These are phyloP conservation scores for Ctenoplectra terminalis DNA, from an alignment of 1,140 invertebrate species.

Conservation along the genomic window DNA sequence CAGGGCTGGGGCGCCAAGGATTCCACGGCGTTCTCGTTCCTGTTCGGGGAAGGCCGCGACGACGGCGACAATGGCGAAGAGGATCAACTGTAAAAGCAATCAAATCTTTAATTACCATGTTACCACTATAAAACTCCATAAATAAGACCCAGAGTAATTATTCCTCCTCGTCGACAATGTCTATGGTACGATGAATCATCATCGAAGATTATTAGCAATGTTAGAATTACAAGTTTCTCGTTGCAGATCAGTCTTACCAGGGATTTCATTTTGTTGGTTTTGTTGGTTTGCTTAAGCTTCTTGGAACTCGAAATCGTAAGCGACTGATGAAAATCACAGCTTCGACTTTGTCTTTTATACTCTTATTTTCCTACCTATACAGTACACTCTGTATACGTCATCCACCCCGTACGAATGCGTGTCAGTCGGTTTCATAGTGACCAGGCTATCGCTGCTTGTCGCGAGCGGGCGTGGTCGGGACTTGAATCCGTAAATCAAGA, in stretches of 20 bases:
- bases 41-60: constrained; percentile 52
- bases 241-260: constrained; percentile 44
- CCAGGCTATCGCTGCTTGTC: neutral
- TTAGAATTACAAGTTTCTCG: no score
- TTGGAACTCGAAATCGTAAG: constrained; percentile 36
- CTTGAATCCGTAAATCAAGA: constrained; percentile 56
- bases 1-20: constrained; percentile 40
- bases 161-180: no score
- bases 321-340: constrained; percentile 58
- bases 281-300: constrained; percentile 36
- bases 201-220: no score
- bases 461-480: constrained; percentile 38
- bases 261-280: constrained; percentile 63
- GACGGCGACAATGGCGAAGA: constrained; percentile 55
- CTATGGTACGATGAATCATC: no score
- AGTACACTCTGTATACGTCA: constrained; percentile 1
- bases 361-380: constrained; percentile 43
- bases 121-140: no score
- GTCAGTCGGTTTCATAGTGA: constrained; percentile 4
- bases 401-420: constrained; percentile 28
- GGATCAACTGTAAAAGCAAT: constrained; percentile 40
- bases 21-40: constrained; percentile 56
- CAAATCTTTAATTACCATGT: neutral
- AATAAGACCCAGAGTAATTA: no score
- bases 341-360: constrained; percentile 62